Base-by-base conservation (phyloP, 1,140 invertebrate genomes). In the Triops cancriformis region DNA sequence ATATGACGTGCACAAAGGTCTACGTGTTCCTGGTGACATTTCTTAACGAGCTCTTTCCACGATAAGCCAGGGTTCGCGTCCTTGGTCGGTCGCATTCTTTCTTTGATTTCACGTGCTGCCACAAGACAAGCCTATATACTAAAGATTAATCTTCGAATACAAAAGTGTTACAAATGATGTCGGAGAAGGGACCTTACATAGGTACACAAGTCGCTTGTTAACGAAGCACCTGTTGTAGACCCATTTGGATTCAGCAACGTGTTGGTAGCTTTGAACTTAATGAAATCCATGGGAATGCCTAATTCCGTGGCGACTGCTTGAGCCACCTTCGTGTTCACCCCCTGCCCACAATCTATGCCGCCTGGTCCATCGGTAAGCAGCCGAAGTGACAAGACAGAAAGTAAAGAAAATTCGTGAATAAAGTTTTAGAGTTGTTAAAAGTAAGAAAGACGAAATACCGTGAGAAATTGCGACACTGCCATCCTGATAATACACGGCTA, bases 301-400 rank as follows among this genome's bases (percentile, higher is more conserved):
- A 85, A 75, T 77, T 83, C 82, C 79, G 81, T 82, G 9, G 84
- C 84, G 79, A 81, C 82, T 14, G 84, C 83, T 79, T 85, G 85
- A 10, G 80, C 80, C n/a, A 82, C 82, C 73, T 78, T 90, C 0
- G 89, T 90, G 79, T 90, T 93, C 73, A 95, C 89, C 1, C 94
- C 94, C 87, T 95, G 94, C 11, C 94, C 94, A 85, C 91, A 91
- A 88, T 96, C 94, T 64, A 94, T 89, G 41, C 92, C 93, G 75
- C 90, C 51, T 64, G 31, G 31, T 4, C 7, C 2, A 4, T 2
- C 31, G 31, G 7, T 37, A 37, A 37, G 2, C 2, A 37, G 7
- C n/a, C n/a, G 7, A 37, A 37, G 31, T 37, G 7, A 7, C 31
- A 37, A 37, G 7, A 7, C 7, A 37, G 2, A 37, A 37, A 37